Percentiles rank a stretch among this genome's conserved stretches.
These are phyloP conservation scores for Anoplolepis gracilipes DNA, from an alignment of 1,140 invertebrate genomes.

Conservation along the genomic window DNA sequence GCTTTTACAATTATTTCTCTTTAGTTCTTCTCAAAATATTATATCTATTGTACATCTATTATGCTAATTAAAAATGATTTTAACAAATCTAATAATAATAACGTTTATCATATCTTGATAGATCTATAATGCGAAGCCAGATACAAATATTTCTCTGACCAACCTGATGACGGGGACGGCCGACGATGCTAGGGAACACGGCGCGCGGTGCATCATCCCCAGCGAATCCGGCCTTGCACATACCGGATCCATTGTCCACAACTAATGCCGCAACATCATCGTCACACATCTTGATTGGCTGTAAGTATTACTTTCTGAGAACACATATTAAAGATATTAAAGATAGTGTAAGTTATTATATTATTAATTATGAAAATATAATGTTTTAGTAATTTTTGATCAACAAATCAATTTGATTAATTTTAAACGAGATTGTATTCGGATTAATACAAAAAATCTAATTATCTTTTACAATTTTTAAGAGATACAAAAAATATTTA, in stretches of 20 bases:
- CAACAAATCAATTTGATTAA: not conserved
- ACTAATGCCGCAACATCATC: constrained; percentile 93
- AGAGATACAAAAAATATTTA: not conserved
- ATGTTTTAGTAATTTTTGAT: not conserved
- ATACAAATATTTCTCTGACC: not conserved
- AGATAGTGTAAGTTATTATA: not conserved
- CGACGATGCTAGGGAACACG: constrained; percentile 92
- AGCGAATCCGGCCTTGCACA: constrained; percentile 94
- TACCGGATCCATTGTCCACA: constrained; percentile 94
- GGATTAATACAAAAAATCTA: not conserved
- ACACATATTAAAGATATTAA: not conserved
- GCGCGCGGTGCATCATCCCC: constrained; percentile 92
- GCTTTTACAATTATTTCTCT: not conserved
- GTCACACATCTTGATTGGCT: constrained; percentile 88
- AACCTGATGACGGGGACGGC: constrained; percentile 88
- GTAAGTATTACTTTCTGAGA: constrained; percentile 60
- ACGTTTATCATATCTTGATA: not conserved
- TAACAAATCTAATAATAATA: constrained; percentile 1
- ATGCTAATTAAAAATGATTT: not conserved
- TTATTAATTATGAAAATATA: not conserved
- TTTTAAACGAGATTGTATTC: not conserved
- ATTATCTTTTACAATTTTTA: not conserved
- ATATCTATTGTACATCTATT: not conserved
- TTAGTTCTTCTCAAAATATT: not conserved
- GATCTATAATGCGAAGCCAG: not conserved